These are phyloP conservation scores for Iphiclides podalirius DNA, from an alignment of 2,888 invertebrate genomes.

Conservation along the genomic window DNA sequence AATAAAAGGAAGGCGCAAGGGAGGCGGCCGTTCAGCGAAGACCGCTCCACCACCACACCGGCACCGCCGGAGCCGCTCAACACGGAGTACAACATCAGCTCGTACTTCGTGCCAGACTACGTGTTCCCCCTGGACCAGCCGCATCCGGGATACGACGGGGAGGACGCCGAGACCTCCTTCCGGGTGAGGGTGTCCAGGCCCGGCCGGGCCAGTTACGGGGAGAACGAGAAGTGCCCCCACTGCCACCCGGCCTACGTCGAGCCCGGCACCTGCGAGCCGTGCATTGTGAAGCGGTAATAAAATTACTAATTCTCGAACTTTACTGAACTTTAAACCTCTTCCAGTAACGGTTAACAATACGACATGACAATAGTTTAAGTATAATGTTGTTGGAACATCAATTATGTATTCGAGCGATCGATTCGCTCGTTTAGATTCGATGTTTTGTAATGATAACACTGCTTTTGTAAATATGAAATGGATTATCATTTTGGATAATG, in stretches of 20 bases:
- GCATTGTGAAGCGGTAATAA: conserved; percentile 75
- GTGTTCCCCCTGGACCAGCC: conserved; percentile 80
- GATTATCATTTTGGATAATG: not conserved
- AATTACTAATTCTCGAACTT: conserved; percentile 6
- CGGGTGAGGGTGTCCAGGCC: conserved; percentile 75
- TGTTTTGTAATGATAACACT: too few species aligned
- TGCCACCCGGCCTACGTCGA: conserved; percentile 82
- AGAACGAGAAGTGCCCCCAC: conserved; percentile 82
- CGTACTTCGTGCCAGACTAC: conserved; percentile 82
- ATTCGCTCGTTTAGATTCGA: too few species aligned
- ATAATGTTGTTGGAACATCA: not conserved
- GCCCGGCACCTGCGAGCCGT: conserved; percentile 83
- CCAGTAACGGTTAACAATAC: conserved; percentile 11
- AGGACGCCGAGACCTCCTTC: conserved; percentile 81
- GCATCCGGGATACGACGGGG: conserved; percentile 79
- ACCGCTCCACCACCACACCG: conserved; percentile 49
- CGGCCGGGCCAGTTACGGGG: conserved; percentile 73
- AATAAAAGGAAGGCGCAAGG: conserved; percentile 44
- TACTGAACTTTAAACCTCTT: too few species aligned
- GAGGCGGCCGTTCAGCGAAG: conserved; percentile 55
- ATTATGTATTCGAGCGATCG: too few species aligned
- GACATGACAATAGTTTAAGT: conserved; percentile 2
- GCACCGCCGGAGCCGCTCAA: conserved; percentile 48
- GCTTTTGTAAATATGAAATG: too few species aligned
- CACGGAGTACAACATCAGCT: conserved; percentile 79